Evolutionary conservation across 2,113 vertebrate species (phyloP).

Genomic region (Xiphorhynchus elegans): DNA sequence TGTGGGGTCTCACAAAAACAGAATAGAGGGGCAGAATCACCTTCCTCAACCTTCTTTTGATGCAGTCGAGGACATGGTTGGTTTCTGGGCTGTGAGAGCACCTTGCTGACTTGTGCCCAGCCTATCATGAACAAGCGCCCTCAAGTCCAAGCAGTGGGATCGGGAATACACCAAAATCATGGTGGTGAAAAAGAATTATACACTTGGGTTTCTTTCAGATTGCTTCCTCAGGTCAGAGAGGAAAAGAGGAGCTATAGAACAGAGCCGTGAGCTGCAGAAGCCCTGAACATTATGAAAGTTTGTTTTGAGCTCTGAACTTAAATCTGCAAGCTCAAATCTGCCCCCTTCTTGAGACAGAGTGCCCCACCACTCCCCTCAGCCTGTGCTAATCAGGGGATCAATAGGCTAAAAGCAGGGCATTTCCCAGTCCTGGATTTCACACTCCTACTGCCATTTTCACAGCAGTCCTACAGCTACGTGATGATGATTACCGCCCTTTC

Average conservation of each 20-base stretch:
- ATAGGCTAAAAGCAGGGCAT: conserved; percentile 38
- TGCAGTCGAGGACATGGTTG: accelerated
- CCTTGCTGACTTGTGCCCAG: background rate
- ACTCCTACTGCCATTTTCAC: conserved; percentile 45
- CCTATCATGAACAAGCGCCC: background rate
- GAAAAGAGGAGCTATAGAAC: background rate
- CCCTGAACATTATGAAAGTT: background rate
- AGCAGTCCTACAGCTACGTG: conserved; percentile 26
- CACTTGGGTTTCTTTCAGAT: accelerated
- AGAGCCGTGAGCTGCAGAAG: background rate
- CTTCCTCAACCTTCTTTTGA: background rate
- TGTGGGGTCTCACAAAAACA: background rate
- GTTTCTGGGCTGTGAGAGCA: accelerated
- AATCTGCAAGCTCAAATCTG: background rate
- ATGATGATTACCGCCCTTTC: conserved; percentile 62
- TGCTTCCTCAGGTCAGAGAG: background rate
- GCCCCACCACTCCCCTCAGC: background rate
- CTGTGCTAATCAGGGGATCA: background rate
- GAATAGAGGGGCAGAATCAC: background rate
- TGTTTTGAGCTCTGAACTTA: background rate
- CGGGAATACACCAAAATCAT: background rate
- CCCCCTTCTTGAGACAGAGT: accelerated
- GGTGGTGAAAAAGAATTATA: background rate
- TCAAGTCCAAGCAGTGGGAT: background rate
- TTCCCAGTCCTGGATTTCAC: background rate